phyloP scores from a whole-genome alignment of 2,888 invertebrate species.

The Tetragonisca angustula region DNA sequence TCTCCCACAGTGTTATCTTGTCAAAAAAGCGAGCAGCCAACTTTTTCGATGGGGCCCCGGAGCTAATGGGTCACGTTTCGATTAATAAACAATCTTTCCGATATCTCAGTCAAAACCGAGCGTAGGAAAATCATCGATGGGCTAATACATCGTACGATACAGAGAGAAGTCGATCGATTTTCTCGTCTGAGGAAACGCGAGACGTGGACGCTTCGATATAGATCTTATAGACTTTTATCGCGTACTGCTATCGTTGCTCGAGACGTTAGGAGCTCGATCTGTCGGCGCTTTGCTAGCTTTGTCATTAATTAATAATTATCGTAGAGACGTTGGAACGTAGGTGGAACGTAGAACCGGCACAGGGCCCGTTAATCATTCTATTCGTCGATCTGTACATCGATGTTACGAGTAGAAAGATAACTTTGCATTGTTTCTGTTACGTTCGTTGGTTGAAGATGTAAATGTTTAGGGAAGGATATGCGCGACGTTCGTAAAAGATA shows the following conservation, averaged over 20 bases:
- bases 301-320: conserved; percentile 68
- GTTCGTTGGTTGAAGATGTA: no score
- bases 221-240: conserved; percentile 23
- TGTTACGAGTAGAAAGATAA: no score
- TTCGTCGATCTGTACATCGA: conserved; percentile 41
- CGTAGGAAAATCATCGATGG: background rate
- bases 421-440: no score
- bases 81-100: conserved; percentile 25
- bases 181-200: conserved; percentile 1
- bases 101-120: background rate
- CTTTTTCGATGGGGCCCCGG: background rate
- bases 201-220: no score
- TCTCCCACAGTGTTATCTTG: conserved; percentile 1
- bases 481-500: no score
- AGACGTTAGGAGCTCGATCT: conserved; percentile 28
- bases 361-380: conserved; percentile 68
- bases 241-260: conserved; percentile 45
- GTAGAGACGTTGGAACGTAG: conserved; percentile 53
- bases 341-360: conserved; percentile 58
- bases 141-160: background rate
- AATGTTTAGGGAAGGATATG: no score
- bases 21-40: background rate
- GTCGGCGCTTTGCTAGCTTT: conserved; percentile 43
- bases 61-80: conserved; percentile 13
- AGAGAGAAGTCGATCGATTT: background rate